Percentiles rank a stretch among this genome's conserved stretches.
Conservation (phyloP, 2,888 invertebrate species). For the Phortica magna region DNA sequence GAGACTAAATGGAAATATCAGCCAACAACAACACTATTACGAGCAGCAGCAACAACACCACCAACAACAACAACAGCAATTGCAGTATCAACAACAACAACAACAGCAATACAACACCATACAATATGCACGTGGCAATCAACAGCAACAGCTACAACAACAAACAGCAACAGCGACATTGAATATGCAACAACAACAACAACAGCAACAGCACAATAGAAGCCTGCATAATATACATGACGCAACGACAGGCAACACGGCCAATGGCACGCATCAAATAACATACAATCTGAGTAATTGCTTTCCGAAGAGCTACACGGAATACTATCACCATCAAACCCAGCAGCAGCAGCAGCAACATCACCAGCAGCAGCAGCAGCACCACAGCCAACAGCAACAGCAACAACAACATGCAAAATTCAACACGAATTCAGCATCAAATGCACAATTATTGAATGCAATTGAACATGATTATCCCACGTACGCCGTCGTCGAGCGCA, state of each 20-base stretch:
- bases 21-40: conserved; percentile 76
- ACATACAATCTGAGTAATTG: conserved; percentile 76
- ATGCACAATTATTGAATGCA: conserved; percentile 67
- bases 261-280: conserved; percentile 62
- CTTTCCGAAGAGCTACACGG: conserved; percentile 76
- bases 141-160: conserved; percentile 31
- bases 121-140: conserved; percentile 63
- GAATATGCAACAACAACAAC: conserved; percentile 37
- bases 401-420: conserved; percentile 54
- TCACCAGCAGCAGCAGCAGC: conserved; percentile 13
- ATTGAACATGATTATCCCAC: conserved; percentile 73
- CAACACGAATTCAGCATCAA: conserved; percentile 60
- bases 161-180: conserved; percentile 31
- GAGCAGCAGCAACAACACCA: conserved; percentile 63
- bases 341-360: conserved; percentile 56
- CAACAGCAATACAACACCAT: conserved; percentile 78
- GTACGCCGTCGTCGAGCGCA: conserved; percentile 71
- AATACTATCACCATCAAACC: conserved; percentile 75
- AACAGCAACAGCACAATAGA: conserved; percentile 52
- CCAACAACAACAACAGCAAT: conserved; percentile 73
- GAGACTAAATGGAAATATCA: conserved; percentile 76
- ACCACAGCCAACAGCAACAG: not conserved
- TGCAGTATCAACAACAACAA: conserved; percentile 70
- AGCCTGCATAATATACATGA: conserved; percentile 42
- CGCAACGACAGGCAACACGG: conserved; percentile 43